Conservation (phyloP, 2,888 invertebrate species). For the Luperina testacea region DNA sequence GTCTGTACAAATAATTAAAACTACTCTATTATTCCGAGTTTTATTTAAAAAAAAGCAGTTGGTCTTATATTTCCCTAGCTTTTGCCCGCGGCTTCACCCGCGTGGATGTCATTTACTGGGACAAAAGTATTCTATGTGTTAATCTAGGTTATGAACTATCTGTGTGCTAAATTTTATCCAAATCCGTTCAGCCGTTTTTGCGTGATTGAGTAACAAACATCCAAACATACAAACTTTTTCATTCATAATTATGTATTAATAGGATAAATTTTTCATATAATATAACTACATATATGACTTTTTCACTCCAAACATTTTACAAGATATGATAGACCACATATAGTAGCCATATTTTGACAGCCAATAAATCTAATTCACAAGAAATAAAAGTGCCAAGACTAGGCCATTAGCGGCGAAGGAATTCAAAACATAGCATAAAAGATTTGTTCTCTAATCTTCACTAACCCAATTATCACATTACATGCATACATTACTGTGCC, state of each 20-base stretch:
- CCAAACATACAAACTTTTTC: too few species aligned
- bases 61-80: background rate
- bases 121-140: too few species aligned
- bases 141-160: too few species aligned
- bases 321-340: background rate
- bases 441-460: constrained; percentile 48
- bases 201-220: too few species aligned
- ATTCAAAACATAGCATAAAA: constrained; percentile 61
- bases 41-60: background rate
- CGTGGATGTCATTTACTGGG: background rate
- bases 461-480: constrained; percentile 64
- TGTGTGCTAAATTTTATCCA: background rate
- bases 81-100: background rate
- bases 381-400: constrained; percentile 47
- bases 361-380: constrained; percentile 51
- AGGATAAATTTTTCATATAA: background rate
- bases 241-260: too few species aligned
- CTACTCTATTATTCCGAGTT: background rate
- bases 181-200: background rate
- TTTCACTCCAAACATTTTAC: constrained; percentile 2
- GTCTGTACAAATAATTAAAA: background rate
- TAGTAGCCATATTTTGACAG: constrained; percentile 28
- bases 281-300: background rate
- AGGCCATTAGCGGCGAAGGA: constrained; percentile 55
- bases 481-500: constrained; percentile 48